Evolutionary conservation across 2,888 invertebrate genomes (phyloP).

Genomic region (Podotricha telesiphe): DNA sequence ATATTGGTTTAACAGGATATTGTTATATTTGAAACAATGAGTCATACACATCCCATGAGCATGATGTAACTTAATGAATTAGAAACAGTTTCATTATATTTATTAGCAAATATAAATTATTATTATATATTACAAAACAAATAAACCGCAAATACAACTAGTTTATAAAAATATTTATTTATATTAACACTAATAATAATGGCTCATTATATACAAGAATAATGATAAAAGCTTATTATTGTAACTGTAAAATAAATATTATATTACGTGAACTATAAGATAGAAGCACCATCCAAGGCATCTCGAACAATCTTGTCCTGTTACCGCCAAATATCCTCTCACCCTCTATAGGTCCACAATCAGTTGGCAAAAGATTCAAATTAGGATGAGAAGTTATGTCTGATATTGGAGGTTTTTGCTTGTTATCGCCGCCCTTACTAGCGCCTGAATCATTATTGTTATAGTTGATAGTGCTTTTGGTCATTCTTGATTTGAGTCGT

Average conservation of each 20-base stretch:
- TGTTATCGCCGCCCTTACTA: slow-evolving; percentile 19
- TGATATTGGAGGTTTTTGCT: slow-evolving; percentile 45
- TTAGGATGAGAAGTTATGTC: slow-evolving; percentile 59
- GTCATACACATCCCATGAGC: too few relatives aligned
- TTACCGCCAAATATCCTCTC: slow-evolving; percentile 85
- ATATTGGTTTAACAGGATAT: too few relatives aligned
- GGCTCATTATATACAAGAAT: background rate
- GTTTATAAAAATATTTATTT: background rate
- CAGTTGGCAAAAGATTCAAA: slow-evolving; percentile 59
- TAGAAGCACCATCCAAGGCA: slow-evolving; percentile 91
- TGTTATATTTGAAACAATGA: too few relatives aligned
- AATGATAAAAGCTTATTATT: background rate
- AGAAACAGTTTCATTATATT: too few relatives aligned
- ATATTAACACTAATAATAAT: background rate
- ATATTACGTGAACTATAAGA: slow-evolving; percentile 79
- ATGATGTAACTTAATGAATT: too few relatives aligned
- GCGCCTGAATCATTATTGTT: background rate
- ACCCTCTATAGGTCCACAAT: slow-evolving; percentile 83
- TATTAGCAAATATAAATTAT: too few relatives aligned
- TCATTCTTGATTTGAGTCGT: slow-evolving; percentile 10
- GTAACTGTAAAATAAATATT: background rate
- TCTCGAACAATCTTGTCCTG: slow-evolving; percentile 84
- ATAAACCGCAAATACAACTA: slow-evolving; percentile 6
- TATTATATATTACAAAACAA: background rate
- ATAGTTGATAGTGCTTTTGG: background rate